Percentiles rank a stretch among this genome's conserved stretches.
Conservation (phyloP, 2,113 vertebrate species). For the Triplophysa siluroides region DNA sequence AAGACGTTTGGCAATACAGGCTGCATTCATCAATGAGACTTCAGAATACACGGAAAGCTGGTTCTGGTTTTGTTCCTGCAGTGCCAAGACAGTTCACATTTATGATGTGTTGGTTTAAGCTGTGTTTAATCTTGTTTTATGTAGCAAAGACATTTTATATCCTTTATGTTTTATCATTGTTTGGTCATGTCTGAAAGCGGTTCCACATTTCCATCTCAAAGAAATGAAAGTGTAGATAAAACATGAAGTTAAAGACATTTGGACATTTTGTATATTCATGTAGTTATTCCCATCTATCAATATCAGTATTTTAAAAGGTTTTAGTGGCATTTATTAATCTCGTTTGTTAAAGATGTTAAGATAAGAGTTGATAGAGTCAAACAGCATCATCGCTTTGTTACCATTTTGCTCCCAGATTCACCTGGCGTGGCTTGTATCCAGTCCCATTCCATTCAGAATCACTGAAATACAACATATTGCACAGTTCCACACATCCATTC, state of each 20-base stretch:
- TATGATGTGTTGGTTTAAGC: conserved; percentile 33
- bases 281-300: too few relatives aligned
- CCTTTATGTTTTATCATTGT: not conserved
- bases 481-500: conserved; percentile 7
- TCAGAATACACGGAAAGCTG: conserved; percentile 18
- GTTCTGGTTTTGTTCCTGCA: conserved; percentile 38
- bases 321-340: too few relatives aligned
- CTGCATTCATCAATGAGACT: conserved; percentile 36
- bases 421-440: not conserved
- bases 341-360: too few relatives aligned
- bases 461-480: conserved; percentile 21
- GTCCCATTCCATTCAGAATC: conserved; percentile 1
- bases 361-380: too few relatives aligned
- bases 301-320: too few relatives aligned
- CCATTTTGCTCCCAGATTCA: conserved; percentile 2
- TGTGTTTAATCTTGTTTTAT: not conserved
- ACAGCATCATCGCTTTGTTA: not conserved
- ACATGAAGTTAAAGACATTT: too few relatives aligned
- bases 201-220: not conserved
- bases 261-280: too few relatives aligned
- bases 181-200: conserved; percentile 5
- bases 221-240: not conserved
- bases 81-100: conserved; percentile 30
- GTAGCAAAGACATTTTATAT: conserved; percentile 2
- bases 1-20: conserved; percentile 26